A percentile compares a stretch with the other conserved stretches of the same genome.
Evolutionary conservation across 1,140 invertebrate genomes (phyloP).

Genomic region (Aethina tumida): DNA sequence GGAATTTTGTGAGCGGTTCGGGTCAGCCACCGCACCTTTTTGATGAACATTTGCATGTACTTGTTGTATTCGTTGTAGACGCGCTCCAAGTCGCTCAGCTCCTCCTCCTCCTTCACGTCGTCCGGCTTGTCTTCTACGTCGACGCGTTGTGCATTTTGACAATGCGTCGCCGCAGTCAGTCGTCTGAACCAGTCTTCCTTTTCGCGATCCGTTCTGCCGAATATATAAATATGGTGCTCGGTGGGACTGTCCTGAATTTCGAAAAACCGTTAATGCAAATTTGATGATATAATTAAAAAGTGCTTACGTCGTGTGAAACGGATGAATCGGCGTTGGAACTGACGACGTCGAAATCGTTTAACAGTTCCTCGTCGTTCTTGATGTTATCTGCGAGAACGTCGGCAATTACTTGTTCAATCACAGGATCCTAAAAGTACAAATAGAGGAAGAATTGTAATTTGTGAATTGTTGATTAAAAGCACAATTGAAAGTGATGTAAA

Average conservation of each 20-base stretch:
- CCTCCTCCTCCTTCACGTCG: not conserved
- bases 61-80: too few species aligned
- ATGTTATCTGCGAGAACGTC: constrained; percentile 7
- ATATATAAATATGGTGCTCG: constrained; percentile 50
- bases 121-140: not conserved
- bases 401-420: constrained; percentile 6
- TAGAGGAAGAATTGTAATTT: constrained; percentile 3
- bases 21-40: too few species aligned
- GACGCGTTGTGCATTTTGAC: too few species aligned
- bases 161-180: constrained; percentile 22
- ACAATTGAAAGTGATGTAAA: not conserved
- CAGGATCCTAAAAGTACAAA: constrained; percentile 4
- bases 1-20: constrained; percentile 1
- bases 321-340: not conserved
- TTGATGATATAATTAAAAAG: not conserved
- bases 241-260: constrained; percentile 18
- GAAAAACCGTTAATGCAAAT: not conserved
- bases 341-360: not conserved
- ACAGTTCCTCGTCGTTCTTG: constrained; percentile 4
- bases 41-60: too few species aligned
- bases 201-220: constrained; percentile 71
- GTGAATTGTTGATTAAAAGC: not conserved
- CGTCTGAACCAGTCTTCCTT: constrained; percentile 77
- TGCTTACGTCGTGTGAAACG: constrained; percentile 2
- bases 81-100: not conserved